Conservation (phyloP, 2,888 invertebrate species). For the Zaprionus lineosus region DNA sequence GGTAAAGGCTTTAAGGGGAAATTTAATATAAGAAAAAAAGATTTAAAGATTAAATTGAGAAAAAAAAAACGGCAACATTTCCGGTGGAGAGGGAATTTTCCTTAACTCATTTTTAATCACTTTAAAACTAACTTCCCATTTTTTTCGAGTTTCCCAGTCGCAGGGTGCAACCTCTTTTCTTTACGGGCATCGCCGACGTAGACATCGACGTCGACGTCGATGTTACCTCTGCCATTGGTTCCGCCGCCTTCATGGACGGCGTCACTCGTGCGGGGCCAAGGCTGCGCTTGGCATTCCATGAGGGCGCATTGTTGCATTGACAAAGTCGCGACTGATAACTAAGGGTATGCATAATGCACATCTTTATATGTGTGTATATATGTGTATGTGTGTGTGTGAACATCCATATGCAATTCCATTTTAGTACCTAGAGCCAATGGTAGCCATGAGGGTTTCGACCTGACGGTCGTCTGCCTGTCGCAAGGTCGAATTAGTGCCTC, state of each 20-base stretch:
- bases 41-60: no score
- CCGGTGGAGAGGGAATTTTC: no score
- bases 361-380: background rate
- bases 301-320: conserved; percentile 61
- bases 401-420: background rate
- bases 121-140: no score
- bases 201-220: no score
- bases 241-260: conserved; percentile 38
- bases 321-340: conserved; percentile 34
- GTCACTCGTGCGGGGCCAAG: conserved; percentile 50
- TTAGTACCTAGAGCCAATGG: conserved; percentile 13
- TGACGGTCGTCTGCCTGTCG: conserved; percentile 18
- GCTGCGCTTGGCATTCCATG: conserved; percentile 62
- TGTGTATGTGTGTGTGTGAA: no score
- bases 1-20: no score
- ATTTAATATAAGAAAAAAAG: no score
- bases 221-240: conserved; percentile 55
- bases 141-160: no score
- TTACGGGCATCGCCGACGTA: conserved; percentile 42
- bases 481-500: conserved; percentile 31
- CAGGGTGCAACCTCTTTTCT: background rate
- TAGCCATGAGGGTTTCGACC: conserved; percentile 37
- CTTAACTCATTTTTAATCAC: no score
- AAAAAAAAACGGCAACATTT: no score
- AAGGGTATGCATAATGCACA: conserved; percentile 34